Percentiles rank a stretch among this genome's conserved stretches.
These are phyloP conservation scores for Camptogramma bilineatum DNA, from an alignment of 2,888 invertebrate species.

Conservation along the genomic window DNA sequence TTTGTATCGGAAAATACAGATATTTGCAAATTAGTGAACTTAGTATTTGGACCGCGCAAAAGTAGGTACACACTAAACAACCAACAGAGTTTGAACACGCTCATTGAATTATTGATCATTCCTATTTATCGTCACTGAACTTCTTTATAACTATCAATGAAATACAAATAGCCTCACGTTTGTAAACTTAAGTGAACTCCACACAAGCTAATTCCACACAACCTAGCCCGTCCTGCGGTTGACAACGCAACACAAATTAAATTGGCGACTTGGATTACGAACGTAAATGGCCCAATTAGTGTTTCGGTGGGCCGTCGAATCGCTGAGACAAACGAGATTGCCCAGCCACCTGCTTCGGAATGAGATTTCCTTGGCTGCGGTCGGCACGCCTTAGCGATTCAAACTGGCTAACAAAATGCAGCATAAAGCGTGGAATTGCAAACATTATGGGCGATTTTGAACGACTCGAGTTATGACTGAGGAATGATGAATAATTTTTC, in stretches of 20 bases:
- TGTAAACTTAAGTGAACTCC: too few species aligned
- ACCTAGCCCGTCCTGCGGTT: slow-evolving; percentile 11
- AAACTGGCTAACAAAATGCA: slow-evolving; percentile 19
- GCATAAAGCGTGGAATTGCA: slow-evolving; percentile 7
- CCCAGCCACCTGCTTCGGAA: slow-evolving; percentile 71
- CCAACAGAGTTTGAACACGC: neutral
- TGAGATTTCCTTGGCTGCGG: slow-evolving; percentile 64
- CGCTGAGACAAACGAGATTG: slow-evolving; percentile 76
- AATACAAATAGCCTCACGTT: too few species aligned
- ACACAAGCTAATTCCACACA: slow-evolving; percentile 1
- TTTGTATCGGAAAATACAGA: neutral
- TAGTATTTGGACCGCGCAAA: neutral
- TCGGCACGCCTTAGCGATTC: slow-evolving; percentile 45
- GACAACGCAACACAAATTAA: slow-evolving; percentile 70
- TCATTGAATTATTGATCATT: neutral
- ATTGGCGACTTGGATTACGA: slow-evolving; percentile 76
- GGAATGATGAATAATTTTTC: neutral
- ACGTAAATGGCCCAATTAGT: slow-evolving; percentile 81
- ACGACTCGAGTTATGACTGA: neutral
- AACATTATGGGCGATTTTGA: neutral
- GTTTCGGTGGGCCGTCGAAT: slow-evolving; percentile 65
- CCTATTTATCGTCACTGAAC: too few species aligned
- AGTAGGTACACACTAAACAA: neutral
- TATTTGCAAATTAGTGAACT: slow-evolving; percentile 2
- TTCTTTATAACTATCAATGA: too few species aligned